Evolutionary conservation across 92 coral and sea anemone species (phyloP).

Genomic region (Siderastrea siderea): DNA sequence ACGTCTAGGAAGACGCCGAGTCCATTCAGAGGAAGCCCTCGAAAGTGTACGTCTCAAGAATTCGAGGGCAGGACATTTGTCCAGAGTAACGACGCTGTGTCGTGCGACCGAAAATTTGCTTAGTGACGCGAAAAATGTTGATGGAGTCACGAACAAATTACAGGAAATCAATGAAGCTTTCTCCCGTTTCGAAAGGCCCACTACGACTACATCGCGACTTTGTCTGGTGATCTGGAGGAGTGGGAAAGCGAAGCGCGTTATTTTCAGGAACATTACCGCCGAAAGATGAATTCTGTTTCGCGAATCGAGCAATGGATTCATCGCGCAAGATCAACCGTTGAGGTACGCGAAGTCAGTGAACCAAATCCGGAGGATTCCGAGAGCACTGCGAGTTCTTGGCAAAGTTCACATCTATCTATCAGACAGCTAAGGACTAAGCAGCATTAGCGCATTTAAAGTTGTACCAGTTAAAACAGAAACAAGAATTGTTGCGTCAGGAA

Average conservation of each 20-base stretch:
- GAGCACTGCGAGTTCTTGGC: too few species aligned
- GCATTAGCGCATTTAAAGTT: not conserved
- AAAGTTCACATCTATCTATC: too few species aligned
- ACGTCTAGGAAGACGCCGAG: too few species aligned
- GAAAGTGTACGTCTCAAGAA: too few species aligned
- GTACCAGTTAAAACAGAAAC: not conserved
- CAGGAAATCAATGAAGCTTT: constrained; percentile 1
- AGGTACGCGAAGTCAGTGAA: too few species aligned
- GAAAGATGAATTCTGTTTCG: too few species aligned
- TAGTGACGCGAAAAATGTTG: not conserved
- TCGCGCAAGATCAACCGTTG: too few species aligned
- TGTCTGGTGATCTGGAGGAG: not conserved
- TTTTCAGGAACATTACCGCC: too few species aligned
- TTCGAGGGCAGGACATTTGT: not conserved
- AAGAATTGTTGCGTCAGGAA: constrained; percentile 3
- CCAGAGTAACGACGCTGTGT: constrained; percentile 3
- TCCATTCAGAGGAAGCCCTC: too few species aligned
- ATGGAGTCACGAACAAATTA: not conserved
- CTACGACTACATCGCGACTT: constrained; percentile 1
- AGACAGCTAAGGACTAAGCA: not conserved
- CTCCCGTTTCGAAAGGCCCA: constrained; percentile 1
- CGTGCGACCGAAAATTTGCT: not conserved
- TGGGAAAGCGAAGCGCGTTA: too few species aligned
- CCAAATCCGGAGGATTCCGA: too few species aligned
- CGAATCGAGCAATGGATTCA: too few species aligned